These are phyloP conservation scores for Ptychochromis oligacanthus DNA, from an alignment of 2,113 vertebrate species.

Conservation along the genomic window DNA sequence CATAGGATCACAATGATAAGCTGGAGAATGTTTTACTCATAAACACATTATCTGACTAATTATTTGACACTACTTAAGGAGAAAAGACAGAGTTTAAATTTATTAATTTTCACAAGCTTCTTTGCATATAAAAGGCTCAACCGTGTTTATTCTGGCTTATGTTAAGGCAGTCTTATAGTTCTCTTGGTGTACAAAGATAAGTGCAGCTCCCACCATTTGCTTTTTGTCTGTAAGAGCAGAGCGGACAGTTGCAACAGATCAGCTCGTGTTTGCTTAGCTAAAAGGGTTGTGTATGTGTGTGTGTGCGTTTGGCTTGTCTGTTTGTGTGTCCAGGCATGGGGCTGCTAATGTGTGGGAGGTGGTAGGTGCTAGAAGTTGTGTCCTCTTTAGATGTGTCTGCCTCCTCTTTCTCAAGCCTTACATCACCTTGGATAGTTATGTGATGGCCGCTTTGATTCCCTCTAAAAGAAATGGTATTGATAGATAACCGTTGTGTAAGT, in stretches of 20 bases:
- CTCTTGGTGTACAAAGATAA: background rate
- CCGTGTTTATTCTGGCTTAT: background rate
- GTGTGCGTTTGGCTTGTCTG: conserved; percentile 25
- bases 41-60: background rate
- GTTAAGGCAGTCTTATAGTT: background rate
- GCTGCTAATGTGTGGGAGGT: conserved; percentile 54
- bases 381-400: conserved; percentile 59
- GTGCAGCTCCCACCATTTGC: background rate
- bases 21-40: too few relatives aligned
- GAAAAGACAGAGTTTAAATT: background rate
- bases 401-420: conserved; percentile 71
- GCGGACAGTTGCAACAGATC: conserved; percentile 4
- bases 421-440: conserved; percentile 62
- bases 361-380: conserved; percentile 56
- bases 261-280: conserved; percentile 19
- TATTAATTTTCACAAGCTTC: background rate
- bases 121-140: conserved; percentile 1
- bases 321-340: conserved; percentile 38
- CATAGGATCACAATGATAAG: too few relatives aligned
- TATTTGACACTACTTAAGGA: background rate
- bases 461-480: conserved; percentile 42
- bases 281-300: conserved; percentile 19
- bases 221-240: conserved; percentile 7
- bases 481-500: conserved; percentile 52
- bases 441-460: conserved; percentile 45